Evolutionary conservation across 2,797 vertebrate genomes (phyloP).

Genomic region (Scyliorhinus canicula): DNA sequence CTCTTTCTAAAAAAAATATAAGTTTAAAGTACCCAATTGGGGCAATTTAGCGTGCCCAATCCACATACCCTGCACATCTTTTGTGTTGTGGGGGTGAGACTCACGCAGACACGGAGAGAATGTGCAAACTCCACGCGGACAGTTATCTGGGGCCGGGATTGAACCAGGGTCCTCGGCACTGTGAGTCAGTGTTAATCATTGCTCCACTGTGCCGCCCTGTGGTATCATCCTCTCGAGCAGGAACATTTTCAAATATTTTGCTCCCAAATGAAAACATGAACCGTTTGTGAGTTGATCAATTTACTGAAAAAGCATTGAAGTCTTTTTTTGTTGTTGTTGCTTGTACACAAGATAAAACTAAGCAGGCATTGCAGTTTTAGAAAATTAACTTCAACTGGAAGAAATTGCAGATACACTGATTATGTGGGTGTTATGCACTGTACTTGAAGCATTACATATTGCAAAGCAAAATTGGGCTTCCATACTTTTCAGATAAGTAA

Average conservation of each 20-base stretch:
- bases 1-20: no score
- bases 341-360: not conserved
- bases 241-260: not conserved
- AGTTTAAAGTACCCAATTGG: no score
- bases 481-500: not conserved
- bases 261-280: not conserved
- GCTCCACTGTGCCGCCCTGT: no score
- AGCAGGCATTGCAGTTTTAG: not conserved
- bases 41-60: no score
- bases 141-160: no score
- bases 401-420: not conserved
- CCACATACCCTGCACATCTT: no score
- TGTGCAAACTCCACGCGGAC: no score
- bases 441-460: not conserved
- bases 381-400: not conserved
- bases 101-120: no score
- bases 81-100: no score
- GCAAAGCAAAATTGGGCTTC: not conserved
- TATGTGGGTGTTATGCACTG: not conserved
- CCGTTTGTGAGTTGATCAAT: not conserved
- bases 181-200: no score
- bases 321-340: not conserved
- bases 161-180: no score
- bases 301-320: not conserved
- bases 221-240: not conserved